Base-by-base conservation (phyloP, 2,113 vertebrate species). In the Gymnogyps californianus region DNA sequence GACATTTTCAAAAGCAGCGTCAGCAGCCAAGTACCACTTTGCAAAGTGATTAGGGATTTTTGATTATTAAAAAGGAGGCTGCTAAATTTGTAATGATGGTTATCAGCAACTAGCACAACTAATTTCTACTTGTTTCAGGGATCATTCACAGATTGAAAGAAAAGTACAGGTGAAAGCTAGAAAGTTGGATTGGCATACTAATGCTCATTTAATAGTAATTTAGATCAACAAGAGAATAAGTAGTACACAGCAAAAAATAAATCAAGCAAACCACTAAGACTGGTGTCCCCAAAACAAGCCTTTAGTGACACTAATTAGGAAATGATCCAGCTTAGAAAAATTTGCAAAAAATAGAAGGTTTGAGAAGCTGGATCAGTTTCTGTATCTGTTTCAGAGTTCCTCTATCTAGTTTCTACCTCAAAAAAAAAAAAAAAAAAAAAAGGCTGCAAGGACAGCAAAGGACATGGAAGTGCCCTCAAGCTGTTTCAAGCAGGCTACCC, bases 1-100 rank as follows among this genome's bases (percentile, higher is more conserved):
- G 92, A 93, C 85, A 93, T 96, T 96, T 96, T 67, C 87, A 80
- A 94, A 95, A 66, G 89, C 89, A 91, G 84, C 6, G 5, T 89
- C 83, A 95, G 80, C 84, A 89, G 72, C 65, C 80, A 95, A 90
- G 52, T 90, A 61, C 61, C 38, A 76, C 77, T 93, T 51, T 75
- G 49, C 76, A 86, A 86, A 91, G 67, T 80, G 72, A 96, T 97
- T 79, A 92, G 40, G 57, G 49, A 89, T 72, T 89, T 94, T 54
- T 96, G 80, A 94, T 94, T 90, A 97, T 80, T 86, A 70, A 95
- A 84, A 87, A 93, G 21, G 26, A 92, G 17, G 61, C 49, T 80
- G 57, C 70, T 93, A 82, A 90, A 93, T 85, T 84, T 76, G 65
- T 82, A 95, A 87, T 81, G 52, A 96, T 49, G 20, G 71, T 83